Percentiles rank a stretch among this genome's conserved stretches.
Evolutionary conservation across 2,113 vertebrate species (phyloP).

Genomic region (Raja brachyura): DNA sequence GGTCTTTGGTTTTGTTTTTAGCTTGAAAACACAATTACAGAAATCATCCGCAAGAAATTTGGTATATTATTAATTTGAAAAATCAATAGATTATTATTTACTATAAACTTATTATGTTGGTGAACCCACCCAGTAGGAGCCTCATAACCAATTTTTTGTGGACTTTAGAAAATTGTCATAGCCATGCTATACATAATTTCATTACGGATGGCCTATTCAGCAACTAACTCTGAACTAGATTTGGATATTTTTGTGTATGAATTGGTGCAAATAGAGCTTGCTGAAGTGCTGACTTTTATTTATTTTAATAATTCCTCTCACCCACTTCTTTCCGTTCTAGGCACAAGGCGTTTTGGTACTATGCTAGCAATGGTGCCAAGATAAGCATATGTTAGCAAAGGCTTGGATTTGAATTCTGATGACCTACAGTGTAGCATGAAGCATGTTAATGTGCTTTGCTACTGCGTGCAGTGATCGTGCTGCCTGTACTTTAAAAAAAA

Average conservation of each 20-base stretch:
- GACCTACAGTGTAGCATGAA: neutral
- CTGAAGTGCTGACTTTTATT: slow-evolving; percentile 32
- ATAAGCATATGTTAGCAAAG: neutral
- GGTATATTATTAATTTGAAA: neutral
- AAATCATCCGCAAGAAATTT: neutral
- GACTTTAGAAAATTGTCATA: neutral
- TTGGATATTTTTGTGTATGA: slow-evolving; percentile 23
- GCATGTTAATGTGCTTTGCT: neutral
- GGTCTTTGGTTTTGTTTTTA: neutral
- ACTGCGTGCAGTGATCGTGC: neutral
- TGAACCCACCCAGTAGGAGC: neutral
- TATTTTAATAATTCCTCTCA: slow-evolving; percentile 27
- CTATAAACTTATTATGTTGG: neutral
- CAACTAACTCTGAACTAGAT: neutral
- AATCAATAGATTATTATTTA: neutral
- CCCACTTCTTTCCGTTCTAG: neutral
- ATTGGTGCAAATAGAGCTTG: slow-evolving; percentile 17
- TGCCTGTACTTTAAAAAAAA: no score
- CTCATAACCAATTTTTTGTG: neutral
- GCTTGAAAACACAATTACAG: neutral
- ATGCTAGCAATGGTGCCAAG: slow-evolving; percentile 1
- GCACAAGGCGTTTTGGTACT: slow-evolving; percentile 24
- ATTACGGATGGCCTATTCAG: neutral
- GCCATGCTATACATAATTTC: neutral
- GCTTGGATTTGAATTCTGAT: neutral